These are phyloP conservation scores for Phyllostomus hastatus DNA, from an alignment of 2,113 vertebrate genomes.

Conservation along the genomic window DNA sequence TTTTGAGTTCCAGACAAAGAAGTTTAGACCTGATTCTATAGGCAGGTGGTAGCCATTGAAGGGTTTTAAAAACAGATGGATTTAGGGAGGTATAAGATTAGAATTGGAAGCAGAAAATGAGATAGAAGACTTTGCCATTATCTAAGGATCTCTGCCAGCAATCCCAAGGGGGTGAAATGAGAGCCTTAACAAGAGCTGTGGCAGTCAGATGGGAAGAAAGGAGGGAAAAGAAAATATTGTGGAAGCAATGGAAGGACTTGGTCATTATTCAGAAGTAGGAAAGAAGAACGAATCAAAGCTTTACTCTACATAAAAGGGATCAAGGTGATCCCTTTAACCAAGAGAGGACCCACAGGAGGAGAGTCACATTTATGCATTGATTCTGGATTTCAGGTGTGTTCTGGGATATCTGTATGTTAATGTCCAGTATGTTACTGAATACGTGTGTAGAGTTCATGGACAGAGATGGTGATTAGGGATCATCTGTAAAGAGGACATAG, in stretches of 20 bases:
- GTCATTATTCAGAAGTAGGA: not conserved
- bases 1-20: not conserved
- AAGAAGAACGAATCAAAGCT: not conserved
- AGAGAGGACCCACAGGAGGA: not conserved
- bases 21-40: not conserved
- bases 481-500: not conserved
- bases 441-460: not conserved
- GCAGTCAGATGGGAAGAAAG: not conserved
- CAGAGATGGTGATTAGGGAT: not conserved
- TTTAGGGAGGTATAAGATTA: not conserved
- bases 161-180: not conserved
- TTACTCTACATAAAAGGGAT: not conserved
- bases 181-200: not conserved
- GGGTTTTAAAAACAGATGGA: slow-evolving; percentile 9
- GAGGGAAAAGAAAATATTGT: not conserved
- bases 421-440: not conserved
- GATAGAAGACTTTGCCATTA: not conserved
- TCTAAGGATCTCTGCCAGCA: not conserved
- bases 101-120: not conserved
- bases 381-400: slow-evolving; percentile 15
- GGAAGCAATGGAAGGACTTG: not conserved
- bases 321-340: not conserved
- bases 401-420: not conserved
- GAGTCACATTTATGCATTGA: not conserved
- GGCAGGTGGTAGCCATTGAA: not conserved